A percentile compares a stretch with the other conserved stretches of the same genome.
Evolutionary conservation across 2,113 vertebrate genomes (phyloP).

Genomic region (Brachypteracias leptosomus): DNA sequence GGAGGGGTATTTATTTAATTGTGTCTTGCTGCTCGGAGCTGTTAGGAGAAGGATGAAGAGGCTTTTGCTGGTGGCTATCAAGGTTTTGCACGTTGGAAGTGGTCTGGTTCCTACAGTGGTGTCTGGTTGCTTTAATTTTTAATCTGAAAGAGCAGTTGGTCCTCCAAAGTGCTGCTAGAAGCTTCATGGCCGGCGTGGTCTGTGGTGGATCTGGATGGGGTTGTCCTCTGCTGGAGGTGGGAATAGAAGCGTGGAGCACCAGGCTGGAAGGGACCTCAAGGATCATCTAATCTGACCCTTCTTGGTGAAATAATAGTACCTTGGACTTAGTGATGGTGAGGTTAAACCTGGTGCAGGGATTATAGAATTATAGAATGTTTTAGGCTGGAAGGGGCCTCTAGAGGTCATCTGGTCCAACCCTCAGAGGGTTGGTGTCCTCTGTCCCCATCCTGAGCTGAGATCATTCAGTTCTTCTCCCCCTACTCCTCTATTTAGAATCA

Average conservation of each 20-base stretch:
- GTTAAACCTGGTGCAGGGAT: neutral
- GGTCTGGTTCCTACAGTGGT: neutral
- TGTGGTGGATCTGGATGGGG: neutral
- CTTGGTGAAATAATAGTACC: neutral
- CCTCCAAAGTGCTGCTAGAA: neutral
- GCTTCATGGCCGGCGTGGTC: rapidly evolving
- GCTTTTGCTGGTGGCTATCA: neutral
- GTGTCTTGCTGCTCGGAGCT: neutral
- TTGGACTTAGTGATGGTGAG: neutral
- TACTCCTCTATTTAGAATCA: rapidly evolving
- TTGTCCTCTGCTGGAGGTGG: neutral
- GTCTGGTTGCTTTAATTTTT: neutral
- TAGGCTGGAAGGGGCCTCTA: too few species aligned
- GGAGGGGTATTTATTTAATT: neutral
- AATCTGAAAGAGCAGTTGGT: neutral
- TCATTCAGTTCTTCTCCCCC: rapidly evolving
- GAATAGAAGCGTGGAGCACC: neutral
- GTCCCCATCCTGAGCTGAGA: neutral
- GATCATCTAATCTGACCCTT: neutral
- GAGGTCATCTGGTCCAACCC: too few species aligned
- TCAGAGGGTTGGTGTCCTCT: neutral
- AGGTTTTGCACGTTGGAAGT: neutral
- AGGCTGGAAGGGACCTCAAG: neutral
- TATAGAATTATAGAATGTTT: too few species aligned
- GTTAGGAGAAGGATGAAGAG: neutral